These are phyloP conservation scores for Eolophus roseicapilla DNA, from an alignment of 2,113 vertebrate species.

Conservation along the genomic window DNA sequence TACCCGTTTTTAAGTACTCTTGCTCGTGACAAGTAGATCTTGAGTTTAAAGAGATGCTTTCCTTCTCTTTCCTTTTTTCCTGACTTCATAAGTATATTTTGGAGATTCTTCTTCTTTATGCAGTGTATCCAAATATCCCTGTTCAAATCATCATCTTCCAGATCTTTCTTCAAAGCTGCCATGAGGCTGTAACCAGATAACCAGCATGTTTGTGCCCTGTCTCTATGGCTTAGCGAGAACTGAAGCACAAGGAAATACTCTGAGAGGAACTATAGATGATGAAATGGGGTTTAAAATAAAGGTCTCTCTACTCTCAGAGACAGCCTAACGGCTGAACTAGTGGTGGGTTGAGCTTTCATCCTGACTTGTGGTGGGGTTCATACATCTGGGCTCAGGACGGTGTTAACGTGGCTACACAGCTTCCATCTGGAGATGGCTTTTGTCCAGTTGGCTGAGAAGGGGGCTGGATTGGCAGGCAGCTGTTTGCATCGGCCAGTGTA, in stretches of 20 bases:
- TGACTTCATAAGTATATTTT: neutral
- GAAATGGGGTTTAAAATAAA: neutral
- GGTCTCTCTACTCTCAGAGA: neutral
- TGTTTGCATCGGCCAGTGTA: neutral
- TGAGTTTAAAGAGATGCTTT: neutral
- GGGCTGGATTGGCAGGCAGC: conserved; percentile 24
- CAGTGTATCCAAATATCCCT: neutral
- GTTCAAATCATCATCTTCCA: neutral
- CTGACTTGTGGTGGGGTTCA: neutral
- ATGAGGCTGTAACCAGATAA: neutral
- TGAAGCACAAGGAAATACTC: neutral
- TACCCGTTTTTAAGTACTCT: neutral
- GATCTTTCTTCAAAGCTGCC: neutral
- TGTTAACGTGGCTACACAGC: neutral
- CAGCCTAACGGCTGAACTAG: neutral
- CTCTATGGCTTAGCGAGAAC: neutral
- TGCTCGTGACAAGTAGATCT: neutral
- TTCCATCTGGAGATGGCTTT: neutral
- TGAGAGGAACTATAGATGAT: neutral
- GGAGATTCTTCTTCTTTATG: neutral
- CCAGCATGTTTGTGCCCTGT: neutral
- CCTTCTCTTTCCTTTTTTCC: neutral
- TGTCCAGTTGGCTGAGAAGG: conserved; percentile 20
- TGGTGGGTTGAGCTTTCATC: neutral
- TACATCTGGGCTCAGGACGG: neutral